These are phyloP conservation scores for Octopus sinensis DNA, from an alignment of 1,140 invertebrate species.

Conservation along the genomic window DNA sequence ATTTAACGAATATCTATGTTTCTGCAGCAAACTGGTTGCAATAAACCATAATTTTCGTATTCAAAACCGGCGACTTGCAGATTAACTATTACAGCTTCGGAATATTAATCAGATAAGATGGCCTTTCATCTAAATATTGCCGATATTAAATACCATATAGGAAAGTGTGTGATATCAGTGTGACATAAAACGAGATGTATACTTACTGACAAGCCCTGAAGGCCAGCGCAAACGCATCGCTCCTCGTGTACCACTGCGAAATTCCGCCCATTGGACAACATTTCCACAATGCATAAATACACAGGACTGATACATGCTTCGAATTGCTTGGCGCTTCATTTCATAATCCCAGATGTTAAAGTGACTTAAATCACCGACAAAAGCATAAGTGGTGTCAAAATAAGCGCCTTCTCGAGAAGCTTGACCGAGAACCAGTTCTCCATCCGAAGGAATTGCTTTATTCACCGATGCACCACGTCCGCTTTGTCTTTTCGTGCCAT, in stretches of 20 bases:
- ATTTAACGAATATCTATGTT: too few species aligned
- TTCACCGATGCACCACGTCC: constrained; percentile 13
- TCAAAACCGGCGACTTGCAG: too few species aligned
- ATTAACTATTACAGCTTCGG: too few species aligned
- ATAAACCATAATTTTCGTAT: too few species aligned
- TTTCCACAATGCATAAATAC: constrained; percentile 55
- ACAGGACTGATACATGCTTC: constrained; percentile 42
- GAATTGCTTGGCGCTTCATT: constrained; percentile 33
- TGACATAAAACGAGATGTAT: not conserved
- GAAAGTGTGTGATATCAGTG: too few species aligned
- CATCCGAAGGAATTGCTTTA: constrained; percentile 37
- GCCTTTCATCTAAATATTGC: too few species aligned
- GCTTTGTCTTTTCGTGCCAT: constrained; percentile 27
- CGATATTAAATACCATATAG: too few species aligned
- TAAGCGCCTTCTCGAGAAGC: constrained; percentile 30
- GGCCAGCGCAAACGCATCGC: constrained; percentile 56
- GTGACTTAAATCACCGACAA: constrained; percentile 52
- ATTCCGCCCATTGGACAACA: constrained; percentile 56
- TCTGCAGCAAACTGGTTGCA: too few species aligned
- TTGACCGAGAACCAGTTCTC: constrained; percentile 53
- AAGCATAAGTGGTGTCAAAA: constrained; percentile 36
- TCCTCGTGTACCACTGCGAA: constrained; percentile 55
- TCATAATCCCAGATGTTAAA: constrained; percentile 55
- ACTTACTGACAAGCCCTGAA: constrained; percentile 51
- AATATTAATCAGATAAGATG: too few species aligned